Evolutionary conservation across 1,140 invertebrate species (phyloP).

Genomic region (Schlechtendalia chinensis): DNA sequence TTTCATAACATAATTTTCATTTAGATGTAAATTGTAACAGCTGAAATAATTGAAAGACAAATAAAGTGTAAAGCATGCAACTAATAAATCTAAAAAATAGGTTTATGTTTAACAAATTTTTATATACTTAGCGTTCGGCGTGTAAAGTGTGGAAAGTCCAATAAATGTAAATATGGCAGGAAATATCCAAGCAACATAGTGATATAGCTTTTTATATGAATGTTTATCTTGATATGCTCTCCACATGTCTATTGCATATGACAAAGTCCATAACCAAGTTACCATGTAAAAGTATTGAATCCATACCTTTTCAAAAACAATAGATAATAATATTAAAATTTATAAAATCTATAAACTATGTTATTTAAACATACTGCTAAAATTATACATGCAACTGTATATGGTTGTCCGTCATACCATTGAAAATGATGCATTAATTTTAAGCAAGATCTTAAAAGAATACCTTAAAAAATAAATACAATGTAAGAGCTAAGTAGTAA

Average conservation of each 20-base stretch:
- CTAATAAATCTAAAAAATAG: slow-evolving; percentile 12
- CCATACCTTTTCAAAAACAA: slow-evolving; percentile 57
- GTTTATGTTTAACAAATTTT: not conserved
- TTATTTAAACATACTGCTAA: slow-evolving; percentile 32
- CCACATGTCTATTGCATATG: slow-evolving; percentile 77
- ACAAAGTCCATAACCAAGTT: slow-evolving; percentile 80
- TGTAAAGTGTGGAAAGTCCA: slow-evolving; percentile 71
- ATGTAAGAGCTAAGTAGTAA: too few relatives aligned
- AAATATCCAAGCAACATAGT: slow-evolving; percentile 68
- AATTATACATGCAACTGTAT: slow-evolving; percentile 32
- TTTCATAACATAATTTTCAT: slow-evolving; percentile 63
- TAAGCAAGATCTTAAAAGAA: slow-evolving; percentile 27
- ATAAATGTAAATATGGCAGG: slow-evolving; percentile 67
- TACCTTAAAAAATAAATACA: not conserved
- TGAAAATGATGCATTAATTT: slow-evolving; percentile 45
- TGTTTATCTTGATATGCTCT: slow-evolving; percentile 63
- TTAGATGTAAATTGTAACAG: slow-evolving; percentile 66
- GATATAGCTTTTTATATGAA: slow-evolving; percentile 61
- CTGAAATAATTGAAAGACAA: slow-evolving; percentile 59
- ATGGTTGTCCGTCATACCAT: slow-evolving; percentile 42
- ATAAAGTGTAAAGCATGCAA: not conserved
- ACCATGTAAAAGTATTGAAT: slow-evolving; percentile 82
- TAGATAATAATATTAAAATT: slow-evolving; percentile 4
- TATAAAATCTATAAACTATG: not conserved
- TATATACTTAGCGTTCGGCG: slow-evolving; percentile 73